phyloP scores from a whole-genome alignment of 2,888 invertebrate genomes.

The Parnassius apollo region DNA sequence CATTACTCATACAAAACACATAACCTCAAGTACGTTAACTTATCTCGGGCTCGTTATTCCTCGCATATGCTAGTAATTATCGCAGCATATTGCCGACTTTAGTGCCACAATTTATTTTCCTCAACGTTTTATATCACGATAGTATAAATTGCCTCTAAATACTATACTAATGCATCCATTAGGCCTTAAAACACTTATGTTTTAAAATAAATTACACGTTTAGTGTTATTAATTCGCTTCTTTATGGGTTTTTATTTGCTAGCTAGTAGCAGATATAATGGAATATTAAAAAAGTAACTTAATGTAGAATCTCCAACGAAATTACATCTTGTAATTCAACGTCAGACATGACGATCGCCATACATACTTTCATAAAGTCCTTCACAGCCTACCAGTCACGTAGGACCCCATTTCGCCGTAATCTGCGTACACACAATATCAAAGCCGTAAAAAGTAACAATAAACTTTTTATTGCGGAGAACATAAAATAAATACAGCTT shows the following conservation, averaged over 20 bases:
- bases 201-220: slow-evolving; percentile 7
- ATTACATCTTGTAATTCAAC: neutral
- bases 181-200: slow-evolving; percentile 1
- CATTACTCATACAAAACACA: slow-evolving; percentile 44
- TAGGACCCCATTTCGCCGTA: slow-evolving; percentile 20
- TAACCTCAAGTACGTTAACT: slow-evolving; percentile 40
- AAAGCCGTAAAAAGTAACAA: slow-evolving; percentile 63
- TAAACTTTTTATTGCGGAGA: slow-evolving; percentile 62
- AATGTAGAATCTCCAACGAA: neutral
- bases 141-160: slow-evolving; percentile 18
- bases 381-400: slow-evolving; percentile 16
- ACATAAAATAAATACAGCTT: slow-evolving; percentile 65
- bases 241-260: neutral
- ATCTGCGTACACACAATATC: slow-evolving; percentile 51
- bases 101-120: slow-evolving; percentile 32
- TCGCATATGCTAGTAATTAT: slow-evolving; percentile 38
- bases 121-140: slow-evolving; percentile 30
- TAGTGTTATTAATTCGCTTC: slow-evolving; percentile 7
- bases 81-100: slow-evolving; percentile 32
- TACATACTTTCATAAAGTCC: neutral
- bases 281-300: slow-evolving; percentile 1
- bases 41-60: slow-evolving; percentile 52
- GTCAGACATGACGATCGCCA: neutral
- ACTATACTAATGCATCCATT: slow-evolving; percentile 6
- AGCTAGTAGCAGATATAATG: neutral